Percentiles rank a stretch among this genome's conserved stretches.
Evolutionary conservation across 2,113 vertebrate species (phyloP).

Genomic region (Orycteropus afer): DNA sequence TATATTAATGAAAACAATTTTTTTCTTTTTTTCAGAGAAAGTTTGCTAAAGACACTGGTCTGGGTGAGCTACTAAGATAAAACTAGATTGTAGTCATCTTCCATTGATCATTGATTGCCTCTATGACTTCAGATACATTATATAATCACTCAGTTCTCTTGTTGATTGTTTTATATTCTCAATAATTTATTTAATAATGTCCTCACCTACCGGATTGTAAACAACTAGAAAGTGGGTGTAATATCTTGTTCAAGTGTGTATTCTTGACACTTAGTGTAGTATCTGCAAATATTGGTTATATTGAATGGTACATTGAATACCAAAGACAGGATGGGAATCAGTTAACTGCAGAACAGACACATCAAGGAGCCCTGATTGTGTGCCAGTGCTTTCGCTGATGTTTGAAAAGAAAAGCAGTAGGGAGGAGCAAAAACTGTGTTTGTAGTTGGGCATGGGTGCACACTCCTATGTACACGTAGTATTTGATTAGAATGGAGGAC

Average conservation of each 20-base stretch:
- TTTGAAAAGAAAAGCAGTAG: background rate
- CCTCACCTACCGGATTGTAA: background rate
- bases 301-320: background rate
- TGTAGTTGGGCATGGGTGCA: background rate
- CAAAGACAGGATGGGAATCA: background rate
- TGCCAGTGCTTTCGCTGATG: background rate
- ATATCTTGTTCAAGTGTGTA: background rate
- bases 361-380: background rate
- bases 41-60: background rate
- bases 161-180: background rate
- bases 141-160: background rate
- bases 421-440: background rate
- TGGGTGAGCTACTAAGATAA: background rate
- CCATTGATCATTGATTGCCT: background rate
- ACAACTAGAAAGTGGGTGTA: background rate
- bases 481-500: background rate
- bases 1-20: background rate
- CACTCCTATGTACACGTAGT: background rate
- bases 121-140: background rate
- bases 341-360: background rate
- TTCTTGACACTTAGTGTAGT: background rate
- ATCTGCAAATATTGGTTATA: background rate
- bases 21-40: background rate
- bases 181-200: background rate
- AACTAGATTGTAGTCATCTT: background rate